Conservation (phyloP, 2,888 invertebrate genomes). For the Fissipunctia ypsillon region DNA sequence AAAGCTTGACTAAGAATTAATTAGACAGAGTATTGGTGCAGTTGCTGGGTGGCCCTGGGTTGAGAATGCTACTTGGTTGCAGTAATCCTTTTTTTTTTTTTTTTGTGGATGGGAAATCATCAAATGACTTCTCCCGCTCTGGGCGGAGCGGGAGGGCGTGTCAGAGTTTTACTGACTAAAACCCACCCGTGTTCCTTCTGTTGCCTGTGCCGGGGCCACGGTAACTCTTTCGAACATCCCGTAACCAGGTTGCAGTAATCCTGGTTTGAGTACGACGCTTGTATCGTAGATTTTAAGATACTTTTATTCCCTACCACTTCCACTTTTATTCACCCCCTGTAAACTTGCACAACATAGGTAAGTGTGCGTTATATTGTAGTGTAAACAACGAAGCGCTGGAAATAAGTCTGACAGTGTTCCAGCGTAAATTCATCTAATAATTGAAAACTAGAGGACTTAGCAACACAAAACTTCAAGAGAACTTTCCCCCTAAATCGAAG, state of each 20-base stretch:
- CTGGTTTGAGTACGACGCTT: neutral
- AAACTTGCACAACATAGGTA: neutral
- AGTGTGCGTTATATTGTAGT: neutral
- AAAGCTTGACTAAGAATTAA: neutral
- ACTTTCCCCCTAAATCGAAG: constrained; percentile 68
- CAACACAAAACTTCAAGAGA: constrained; percentile 30
- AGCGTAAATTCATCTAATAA: constrained; percentile 12
- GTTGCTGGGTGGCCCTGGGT: neutral
- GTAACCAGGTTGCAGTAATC: too few relatives aligned
- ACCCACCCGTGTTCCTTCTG: too few relatives aligned
- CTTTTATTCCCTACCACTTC: neutral
- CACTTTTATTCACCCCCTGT: too few relatives aligned
- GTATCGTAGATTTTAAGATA: neutral
- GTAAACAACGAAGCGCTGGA: neutral
- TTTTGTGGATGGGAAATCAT: too few relatives aligned
- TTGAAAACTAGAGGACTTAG: constrained; percentile 15
- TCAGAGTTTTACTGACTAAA: too few relatives aligned
- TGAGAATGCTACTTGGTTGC: neutral
- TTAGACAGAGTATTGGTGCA: neutral
- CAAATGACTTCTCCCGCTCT: too few relatives aligned
- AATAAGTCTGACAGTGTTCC: neutral
- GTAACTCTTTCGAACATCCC: too few relatives aligned
- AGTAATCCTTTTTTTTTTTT: too few relatives aligned
- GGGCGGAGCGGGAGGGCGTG: too few relatives aligned
- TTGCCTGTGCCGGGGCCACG: too few relatives aligned